Conservation (phyloP, 2,113 vertebrate genomes). For the Pygoscelis adeliae region DNA sequence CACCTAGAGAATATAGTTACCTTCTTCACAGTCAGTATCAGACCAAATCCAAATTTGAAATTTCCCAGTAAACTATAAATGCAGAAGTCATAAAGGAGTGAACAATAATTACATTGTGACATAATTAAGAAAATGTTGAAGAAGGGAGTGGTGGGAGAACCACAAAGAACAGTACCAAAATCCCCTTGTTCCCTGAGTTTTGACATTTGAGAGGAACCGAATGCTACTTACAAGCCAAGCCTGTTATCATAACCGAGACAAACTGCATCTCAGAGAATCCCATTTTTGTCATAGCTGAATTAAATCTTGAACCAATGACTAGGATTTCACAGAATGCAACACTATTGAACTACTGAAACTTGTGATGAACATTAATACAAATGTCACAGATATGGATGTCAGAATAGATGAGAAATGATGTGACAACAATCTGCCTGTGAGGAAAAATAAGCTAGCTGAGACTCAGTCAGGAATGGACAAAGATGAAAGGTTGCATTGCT, state of each 20-base stretch:
- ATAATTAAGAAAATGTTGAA: background rate
- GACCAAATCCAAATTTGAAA: background rate
- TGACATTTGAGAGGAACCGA: background rate
- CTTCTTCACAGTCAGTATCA: background rate
- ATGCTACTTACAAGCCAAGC: background rate
- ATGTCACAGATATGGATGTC: background rate
- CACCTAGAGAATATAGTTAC: rapidly evolving
- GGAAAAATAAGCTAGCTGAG: background rate
- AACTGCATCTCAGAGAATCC: background rate
- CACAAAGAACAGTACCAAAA: background rate
- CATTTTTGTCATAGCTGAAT: background rate
- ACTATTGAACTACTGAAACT: background rate
- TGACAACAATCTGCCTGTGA: background rate
- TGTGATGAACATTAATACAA: background rate
- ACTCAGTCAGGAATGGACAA: background rate
- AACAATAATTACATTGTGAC: background rate
- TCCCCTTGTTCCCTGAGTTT: background rate
- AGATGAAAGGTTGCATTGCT: background rate
- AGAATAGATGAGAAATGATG: background rate
- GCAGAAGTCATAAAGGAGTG: background rate
- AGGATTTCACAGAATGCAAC: background rate
- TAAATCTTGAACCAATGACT: background rate
- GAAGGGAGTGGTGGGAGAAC: background rate
- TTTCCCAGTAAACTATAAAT: background rate
- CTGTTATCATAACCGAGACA: background rate